A percentile compares a stretch with the other conserved stretches of the same genome.
phyloP scores from a whole-genome alignment of 1,140 invertebrate genomes.

The Drosophila truncata region DNA sequence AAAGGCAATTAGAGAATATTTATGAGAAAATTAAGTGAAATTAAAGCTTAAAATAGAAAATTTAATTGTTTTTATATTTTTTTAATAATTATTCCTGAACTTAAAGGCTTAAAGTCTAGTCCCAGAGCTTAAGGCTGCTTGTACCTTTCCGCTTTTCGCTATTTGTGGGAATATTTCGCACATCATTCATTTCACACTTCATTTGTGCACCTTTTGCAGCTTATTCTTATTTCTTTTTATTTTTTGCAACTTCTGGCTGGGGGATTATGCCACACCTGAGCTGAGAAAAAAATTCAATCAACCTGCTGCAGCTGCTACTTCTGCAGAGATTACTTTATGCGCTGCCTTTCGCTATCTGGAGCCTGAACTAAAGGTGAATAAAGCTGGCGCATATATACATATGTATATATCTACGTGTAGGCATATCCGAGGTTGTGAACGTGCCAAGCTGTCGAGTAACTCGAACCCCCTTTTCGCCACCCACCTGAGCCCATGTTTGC shows the following conservation, averaged over 20 bases:
- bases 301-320: conserved; percentile 37
- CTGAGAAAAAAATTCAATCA: conserved; percentile 43
- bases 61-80: neutral
- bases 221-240: conserved; percentile 15
- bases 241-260: conserved; percentile 9
- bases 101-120: conserved; percentile 8
- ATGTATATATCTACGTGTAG: conserved; percentile 14
- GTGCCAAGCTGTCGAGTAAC: conserved; percentile 33
- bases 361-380: conserved; percentile 40
- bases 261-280: conserved; percentile 37
- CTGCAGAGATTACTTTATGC: conserved; percentile 40
- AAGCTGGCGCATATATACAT: neutral
- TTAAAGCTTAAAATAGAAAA: neutral
- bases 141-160: neutral
- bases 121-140: neutral
- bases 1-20: conserved; percentile 14
- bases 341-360: conserved; percentile 32
- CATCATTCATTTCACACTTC: conserved; percentile 47
- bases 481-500: conserved; percentile 15
- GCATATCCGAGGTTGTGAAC: conserved; percentile 35
- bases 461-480: conserved; percentile 16
- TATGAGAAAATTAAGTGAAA: conserved; percentile 13
- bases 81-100: neutral
- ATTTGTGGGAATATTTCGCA: conserved; percentile 38
- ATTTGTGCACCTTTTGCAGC: conserved; percentile 32